A percentile compares a stretch with the other conserved stretches of the same genome.
These are phyloP conservation scores for Cochlearius cochlearius DNA, from an alignment of 2,113 vertebrate genomes.

Conservation along the genomic window DNA sequence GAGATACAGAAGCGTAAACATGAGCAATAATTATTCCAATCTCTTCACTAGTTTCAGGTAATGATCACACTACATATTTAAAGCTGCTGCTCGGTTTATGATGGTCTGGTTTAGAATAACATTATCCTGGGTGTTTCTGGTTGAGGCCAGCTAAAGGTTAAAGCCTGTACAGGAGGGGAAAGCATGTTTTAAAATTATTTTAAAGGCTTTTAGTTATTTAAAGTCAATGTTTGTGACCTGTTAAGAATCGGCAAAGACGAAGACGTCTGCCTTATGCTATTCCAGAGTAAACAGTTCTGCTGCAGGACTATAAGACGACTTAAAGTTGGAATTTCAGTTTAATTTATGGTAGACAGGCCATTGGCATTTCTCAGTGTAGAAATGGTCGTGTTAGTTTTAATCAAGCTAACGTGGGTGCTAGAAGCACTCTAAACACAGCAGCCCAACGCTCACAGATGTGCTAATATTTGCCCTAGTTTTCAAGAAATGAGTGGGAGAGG, in stretches of 20 bases:
- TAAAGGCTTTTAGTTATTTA: slow-evolving; percentile 34
- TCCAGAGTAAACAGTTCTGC: slow-evolving; percentile 19
- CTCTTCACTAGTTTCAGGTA: slow-evolving; percentile 20
- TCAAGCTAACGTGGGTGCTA: background rate
- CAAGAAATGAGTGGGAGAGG: background rate
- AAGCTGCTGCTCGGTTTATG: background rate
- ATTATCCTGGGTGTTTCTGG: background rate
- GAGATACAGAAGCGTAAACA: slow-evolving; percentile 33
- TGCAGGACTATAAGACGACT: background rate
- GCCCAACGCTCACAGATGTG: background rate
- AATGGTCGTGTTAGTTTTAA: background rate
- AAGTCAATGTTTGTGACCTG: background rate
- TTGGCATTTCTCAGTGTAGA: background rate
- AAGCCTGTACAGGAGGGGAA: background rate
- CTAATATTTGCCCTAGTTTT: slow-evolving; percentile 5
- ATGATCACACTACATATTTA: background rate
- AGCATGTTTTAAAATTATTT: slow-evolving; percentile 20
- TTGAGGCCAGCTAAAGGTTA: slow-evolving; percentile 4
- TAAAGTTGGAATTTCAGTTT: background rate
- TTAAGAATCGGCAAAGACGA: slow-evolving; percentile 34
- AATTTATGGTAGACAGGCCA: background rate
- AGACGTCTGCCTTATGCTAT: slow-evolving; percentile 31
- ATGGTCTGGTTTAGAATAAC: background rate
- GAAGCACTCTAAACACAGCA: background rate
- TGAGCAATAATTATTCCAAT: slow-evolving; percentile 19